phyloP scores from a whole-genome alignment of 1,140 invertebrate genomes.

The Chironomus tepperi region DNA sequence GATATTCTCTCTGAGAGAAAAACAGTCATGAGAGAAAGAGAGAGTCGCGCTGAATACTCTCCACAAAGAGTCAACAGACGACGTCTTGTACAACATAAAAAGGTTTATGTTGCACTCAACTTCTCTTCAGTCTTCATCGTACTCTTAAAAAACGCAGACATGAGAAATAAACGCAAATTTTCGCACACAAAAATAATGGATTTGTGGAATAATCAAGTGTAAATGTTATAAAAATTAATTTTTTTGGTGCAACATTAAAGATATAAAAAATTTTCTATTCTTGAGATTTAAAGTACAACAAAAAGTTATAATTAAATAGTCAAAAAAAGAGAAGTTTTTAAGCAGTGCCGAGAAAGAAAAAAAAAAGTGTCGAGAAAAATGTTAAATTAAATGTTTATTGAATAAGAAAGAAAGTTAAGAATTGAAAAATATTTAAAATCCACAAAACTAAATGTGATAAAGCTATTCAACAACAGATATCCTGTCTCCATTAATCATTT shows the following conservation, averaged over 20 bases:
- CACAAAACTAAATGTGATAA: no score
- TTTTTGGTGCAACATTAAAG: background rate
- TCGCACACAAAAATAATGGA: background rate
- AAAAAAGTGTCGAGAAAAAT: background rate
- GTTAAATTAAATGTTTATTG: background rate
- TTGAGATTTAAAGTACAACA: background rate
- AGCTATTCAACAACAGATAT: no score
- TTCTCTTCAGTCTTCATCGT: background rate
- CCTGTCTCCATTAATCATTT: background rate
- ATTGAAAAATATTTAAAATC: no score
- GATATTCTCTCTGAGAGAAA: no score
- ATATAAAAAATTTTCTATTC: background rate
- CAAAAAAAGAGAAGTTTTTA: background rate
- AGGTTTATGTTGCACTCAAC: background rate
- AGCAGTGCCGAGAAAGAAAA: background rate
- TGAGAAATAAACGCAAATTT: slow-evolving; percentile 8
- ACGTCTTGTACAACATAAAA: background rate
- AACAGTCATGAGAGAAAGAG: no score
- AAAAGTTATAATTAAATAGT: background rate
- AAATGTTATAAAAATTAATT: background rate
- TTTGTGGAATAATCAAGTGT: background rate
- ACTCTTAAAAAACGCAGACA: background rate
- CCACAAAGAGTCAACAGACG: no score
- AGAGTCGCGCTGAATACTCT: no score
- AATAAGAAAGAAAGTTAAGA: background rate